These are phyloP conservation scores for Paguma larvata DNA, from an alignment of 2,797 vertebrate genomes.

Conservation along the genomic window DNA sequence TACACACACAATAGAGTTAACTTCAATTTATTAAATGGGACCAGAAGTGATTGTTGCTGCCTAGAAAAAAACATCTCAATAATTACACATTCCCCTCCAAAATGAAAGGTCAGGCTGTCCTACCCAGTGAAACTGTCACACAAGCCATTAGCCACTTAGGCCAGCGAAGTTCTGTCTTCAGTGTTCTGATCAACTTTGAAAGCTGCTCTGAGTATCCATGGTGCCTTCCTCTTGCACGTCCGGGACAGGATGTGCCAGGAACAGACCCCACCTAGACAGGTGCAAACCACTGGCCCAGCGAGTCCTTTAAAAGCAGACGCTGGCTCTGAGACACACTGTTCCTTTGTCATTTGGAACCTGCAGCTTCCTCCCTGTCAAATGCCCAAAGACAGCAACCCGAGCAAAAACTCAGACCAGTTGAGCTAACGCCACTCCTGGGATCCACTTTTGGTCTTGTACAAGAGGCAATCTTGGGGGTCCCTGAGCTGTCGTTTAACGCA, in stretches of 20 bases:
- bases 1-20: background rate
- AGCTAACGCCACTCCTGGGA: rapidly evolving
- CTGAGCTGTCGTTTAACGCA: background rate
- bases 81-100: constrained; percentile 61
- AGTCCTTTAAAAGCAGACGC: background rate
- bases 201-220: rapidly evolving
- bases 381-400: background rate
- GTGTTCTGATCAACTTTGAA: background rate
- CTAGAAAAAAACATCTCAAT: background rate
- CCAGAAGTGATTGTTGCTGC: background rate
- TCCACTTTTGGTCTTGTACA: rapidly evolving
- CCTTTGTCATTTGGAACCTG: background rate
- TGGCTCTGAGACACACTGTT: background rate
- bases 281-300: rapidly evolving
- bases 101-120: constrained; percentile 73
- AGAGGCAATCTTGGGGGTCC: background rate
- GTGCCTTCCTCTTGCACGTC: rapidly evolving
- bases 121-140: background rate
- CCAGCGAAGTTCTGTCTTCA: background rate
- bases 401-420: rapidly evolving
- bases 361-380: background rate
- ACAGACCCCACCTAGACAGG: background rate
- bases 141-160: constrained; percentile 48
- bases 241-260: background rate
- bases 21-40: background rate